These are phyloP conservation scores for Drosophila erecta DNA, from an alignment of 1,140 invertebrate species.

Conservation along the genomic window DNA sequence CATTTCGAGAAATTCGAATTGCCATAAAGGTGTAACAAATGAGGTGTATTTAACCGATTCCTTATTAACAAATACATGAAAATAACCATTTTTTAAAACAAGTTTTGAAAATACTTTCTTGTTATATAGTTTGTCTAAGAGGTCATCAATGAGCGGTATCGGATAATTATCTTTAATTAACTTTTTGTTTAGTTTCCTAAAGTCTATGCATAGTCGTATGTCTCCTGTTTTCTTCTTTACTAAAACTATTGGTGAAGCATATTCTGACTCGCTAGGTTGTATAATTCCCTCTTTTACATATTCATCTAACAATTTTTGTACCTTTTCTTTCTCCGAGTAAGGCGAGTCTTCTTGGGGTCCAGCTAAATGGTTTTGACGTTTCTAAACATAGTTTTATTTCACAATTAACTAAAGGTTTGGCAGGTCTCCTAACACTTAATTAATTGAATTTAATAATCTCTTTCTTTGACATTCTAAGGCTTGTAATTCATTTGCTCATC, in stretches of 20 bases:
- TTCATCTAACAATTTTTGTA: constrained; percentile 7
- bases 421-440: too few relatives aligned
- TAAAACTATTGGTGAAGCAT: too few relatives aligned
- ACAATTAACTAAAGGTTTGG: neutral
- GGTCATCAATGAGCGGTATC: neutral
- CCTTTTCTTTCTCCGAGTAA: neutral
- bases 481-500: neutral
- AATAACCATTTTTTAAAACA: too few relatives aligned
- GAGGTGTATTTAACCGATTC: too few relatives aligned
- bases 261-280: too few relatives aligned
- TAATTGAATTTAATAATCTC: too few relatives aligned
- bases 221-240: neutral
- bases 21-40: too few relatives aligned
- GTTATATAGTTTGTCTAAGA: neutral
- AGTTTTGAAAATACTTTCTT: neutral
- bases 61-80: too few relatives aligned
- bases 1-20: too few relatives aligned
- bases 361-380: too few relatives aligned
- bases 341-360: neutral
- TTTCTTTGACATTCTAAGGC: too few relatives aligned
- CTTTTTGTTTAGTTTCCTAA: neutral
- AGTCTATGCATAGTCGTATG: neutral
- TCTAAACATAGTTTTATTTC: neutral
- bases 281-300: neutral
- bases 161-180: neutral